Evolutionary conservation across 2,888 invertebrate species (phyloP).

Genomic region (Himalopsyche tibetana): DNA sequence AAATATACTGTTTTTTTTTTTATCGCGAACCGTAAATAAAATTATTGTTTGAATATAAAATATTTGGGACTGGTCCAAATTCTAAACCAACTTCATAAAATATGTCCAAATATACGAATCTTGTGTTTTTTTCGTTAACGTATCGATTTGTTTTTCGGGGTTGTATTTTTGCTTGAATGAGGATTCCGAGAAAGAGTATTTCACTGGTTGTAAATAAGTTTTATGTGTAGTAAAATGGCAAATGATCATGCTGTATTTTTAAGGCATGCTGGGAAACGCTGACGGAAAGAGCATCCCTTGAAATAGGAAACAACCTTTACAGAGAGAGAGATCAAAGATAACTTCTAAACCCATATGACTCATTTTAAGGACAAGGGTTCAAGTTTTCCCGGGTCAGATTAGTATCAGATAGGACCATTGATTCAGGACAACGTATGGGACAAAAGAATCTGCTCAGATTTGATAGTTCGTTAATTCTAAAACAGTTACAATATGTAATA

Average conservation of each 20-base stretch:
- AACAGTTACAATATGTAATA: too few species aligned
- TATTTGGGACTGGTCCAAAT: background rate
- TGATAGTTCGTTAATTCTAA: too few species aligned
- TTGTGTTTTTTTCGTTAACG: background rate
- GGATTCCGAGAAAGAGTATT: background rate
- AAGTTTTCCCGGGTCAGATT: background rate
- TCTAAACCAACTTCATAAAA: background rate
- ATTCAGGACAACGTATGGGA: background rate
- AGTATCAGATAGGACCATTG: background rate
- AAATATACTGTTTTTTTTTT: too few species aligned
- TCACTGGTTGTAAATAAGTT: conserved; percentile 9
- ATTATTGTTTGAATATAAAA: background rate
- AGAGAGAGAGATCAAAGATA: conserved; percentile 5
- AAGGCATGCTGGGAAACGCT: background rate
- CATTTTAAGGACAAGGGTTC: background rate
- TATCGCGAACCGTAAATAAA: too few species aligned
- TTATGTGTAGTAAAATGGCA: conserved; percentile 8
- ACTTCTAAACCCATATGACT: background rate
- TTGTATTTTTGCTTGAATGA: background rate
- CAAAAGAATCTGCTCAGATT: background rate
- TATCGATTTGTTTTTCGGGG: background rate
- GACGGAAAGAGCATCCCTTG: conserved; percentile 18
- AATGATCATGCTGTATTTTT: background rate
- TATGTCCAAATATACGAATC: background rate
- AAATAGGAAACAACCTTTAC: conserved; percentile 16